These are phyloP conservation scores for Burhinus oedicnemus DNA, from an alignment of 2,113 vertebrate genomes.

Conservation along the genomic window DNA sequence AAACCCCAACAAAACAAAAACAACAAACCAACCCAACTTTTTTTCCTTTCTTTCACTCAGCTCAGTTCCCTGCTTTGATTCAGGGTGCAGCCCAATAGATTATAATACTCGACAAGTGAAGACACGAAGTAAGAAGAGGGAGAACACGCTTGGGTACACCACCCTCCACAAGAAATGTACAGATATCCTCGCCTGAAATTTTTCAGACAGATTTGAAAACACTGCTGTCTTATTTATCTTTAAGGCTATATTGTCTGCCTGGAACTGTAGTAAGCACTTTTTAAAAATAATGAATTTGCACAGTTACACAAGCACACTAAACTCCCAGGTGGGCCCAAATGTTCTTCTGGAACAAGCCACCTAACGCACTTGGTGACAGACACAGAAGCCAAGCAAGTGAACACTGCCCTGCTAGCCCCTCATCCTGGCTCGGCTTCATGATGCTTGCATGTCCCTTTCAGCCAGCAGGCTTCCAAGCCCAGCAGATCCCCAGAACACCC, in stretches of 20 bases:
- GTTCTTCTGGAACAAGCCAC: not conserved
- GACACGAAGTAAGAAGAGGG: not conserved
- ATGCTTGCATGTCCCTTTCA: fast-evolving
- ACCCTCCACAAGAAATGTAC: not conserved
- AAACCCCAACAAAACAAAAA: not conserved
- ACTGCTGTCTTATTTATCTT: not conserved
- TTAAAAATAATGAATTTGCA: not conserved
- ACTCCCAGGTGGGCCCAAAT: not conserved
- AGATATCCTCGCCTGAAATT: not conserved
- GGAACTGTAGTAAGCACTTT: not conserved
- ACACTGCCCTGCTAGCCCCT: not conserved
- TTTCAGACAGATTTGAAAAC: not conserved
- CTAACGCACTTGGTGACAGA: not conserved
- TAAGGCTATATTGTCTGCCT: not conserved
- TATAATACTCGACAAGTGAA: not conserved
- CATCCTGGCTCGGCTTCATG: no score
- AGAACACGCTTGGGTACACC: not conserved
- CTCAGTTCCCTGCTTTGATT: not conserved
- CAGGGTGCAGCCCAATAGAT: not conserved
- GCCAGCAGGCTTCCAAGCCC: not conserved
- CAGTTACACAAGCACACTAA: not conserved
- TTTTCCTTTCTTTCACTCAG: not conserved
- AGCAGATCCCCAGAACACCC: not conserved
- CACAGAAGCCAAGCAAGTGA: not conserved
- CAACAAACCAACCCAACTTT: not conserved